Evolutionary conservation across 2,113 vertebrate genomes (phyloP).

Genomic region (Erinaceus europaeus): DNA sequence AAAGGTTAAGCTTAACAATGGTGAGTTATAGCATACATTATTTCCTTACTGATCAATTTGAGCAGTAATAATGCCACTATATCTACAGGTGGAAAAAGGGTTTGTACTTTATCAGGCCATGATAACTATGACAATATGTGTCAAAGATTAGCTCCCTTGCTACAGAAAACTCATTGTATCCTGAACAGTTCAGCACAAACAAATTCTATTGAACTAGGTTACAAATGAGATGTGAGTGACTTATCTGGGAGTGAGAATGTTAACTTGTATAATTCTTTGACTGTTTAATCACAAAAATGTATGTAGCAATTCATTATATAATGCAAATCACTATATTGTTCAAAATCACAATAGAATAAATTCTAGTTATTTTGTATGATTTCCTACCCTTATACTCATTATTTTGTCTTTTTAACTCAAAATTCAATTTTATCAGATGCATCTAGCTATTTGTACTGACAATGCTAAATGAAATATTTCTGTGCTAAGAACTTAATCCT

Average conservation of each 20-base stretch:
- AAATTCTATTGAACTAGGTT: neutral
- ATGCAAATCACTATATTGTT: neutral
- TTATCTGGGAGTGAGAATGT: neutral
- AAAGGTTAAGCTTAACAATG: neutral
- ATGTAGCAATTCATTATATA: neutral
- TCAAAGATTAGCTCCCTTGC: neutral
- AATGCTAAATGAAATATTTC: neutral
- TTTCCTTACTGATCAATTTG: neutral
- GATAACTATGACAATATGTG: neutral
- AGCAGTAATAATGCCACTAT: neutral
- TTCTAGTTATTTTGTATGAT: neutral
- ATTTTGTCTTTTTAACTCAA: neutral
- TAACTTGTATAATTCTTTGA: neutral
- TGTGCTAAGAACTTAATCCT: conserved; percentile 9
- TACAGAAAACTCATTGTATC: neutral
- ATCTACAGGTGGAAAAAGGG: neutral
- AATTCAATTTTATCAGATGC: conserved; percentile 6
- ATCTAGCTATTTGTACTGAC: neutral
- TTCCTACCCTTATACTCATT: neutral
- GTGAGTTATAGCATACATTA: neutral
- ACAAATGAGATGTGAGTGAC: neutral
- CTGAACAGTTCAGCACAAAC: neutral
- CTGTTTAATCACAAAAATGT: neutral
- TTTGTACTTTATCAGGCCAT: neutral
- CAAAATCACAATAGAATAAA: neutral